Percentiles rank a stretch among this genome's conserved stretches.
These are phyloP conservation scores for Urocolius indicus DNA, from an alignment of 2,113 vertebrate genomes.

Conservation along the genomic window DNA sequence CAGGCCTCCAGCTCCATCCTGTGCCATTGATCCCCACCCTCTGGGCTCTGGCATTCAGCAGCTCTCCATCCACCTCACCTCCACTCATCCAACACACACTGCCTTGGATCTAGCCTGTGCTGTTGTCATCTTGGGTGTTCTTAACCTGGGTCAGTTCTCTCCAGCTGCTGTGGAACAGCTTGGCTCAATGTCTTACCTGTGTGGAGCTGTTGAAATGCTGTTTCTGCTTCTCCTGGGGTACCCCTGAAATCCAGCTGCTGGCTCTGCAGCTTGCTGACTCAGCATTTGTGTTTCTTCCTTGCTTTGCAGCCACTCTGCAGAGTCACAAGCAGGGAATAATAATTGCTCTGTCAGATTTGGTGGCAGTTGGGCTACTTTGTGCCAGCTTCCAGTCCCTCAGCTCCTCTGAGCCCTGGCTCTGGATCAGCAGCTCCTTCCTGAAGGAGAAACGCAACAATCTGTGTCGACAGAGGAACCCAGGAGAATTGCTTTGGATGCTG, in stretches of 20 bases:
- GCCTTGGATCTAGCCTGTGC: too few relatives aligned
- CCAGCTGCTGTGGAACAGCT: accelerated
- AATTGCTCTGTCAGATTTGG: background rate
- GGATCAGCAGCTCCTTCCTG: background rate
- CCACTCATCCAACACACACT: too few relatives aligned
- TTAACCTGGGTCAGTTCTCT: too few relatives aligned
- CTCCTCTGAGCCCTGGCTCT: background rate
- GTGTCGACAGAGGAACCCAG: background rate
- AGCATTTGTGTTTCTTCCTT: background rate
- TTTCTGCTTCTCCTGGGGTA: background rate
- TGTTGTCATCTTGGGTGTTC: too few relatives aligned
- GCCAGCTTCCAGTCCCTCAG: background rate
- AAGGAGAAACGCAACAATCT: background rate
- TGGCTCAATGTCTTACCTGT: background rate
- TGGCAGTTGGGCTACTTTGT: background rate
- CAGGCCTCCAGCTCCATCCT: too few relatives aligned
- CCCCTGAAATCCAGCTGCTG: background rate
- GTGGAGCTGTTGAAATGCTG: background rate
- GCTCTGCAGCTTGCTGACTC: background rate
- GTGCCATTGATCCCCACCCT: too few relatives aligned
- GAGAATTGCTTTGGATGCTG: background rate
- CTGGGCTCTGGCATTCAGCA: too few relatives aligned
- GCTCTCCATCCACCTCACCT: too few relatives aligned
- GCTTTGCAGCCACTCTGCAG: background rate
- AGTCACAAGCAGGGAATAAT: background rate